Conservation (phyloP, 2,888 invertebrate species). For the Rhagonycha lutea region DNA sequence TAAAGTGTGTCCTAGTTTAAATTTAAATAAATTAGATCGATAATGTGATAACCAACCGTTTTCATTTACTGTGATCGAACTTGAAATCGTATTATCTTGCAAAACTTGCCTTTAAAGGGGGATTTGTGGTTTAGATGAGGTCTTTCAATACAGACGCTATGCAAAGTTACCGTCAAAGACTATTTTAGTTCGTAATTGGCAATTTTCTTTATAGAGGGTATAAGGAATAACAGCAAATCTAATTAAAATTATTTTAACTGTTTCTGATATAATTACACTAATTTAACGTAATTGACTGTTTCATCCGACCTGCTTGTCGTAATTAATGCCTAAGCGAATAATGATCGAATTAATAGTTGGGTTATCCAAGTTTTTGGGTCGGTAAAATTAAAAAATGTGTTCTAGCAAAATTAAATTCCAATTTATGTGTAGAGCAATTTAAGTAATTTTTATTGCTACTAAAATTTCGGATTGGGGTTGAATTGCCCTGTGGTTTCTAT, state of each 20-base stretch:
- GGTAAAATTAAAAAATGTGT: not conserved
- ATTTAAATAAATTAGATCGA: not conserved
- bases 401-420: not conserved
- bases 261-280: not conserved
- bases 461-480: not conserved
- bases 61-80: not conserved
- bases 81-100: slow-evolving; percentile 2
- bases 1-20: not conserved
- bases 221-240: not conserved
- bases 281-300: not conserved
- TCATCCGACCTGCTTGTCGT: not conserved
- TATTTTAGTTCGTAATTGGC: not conserved
- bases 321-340: not conserved
- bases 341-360: not conserved
- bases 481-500: not conserved
- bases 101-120: not conserved
- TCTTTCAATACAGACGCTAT: not conserved
- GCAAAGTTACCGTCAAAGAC: not conserved
- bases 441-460: not conserved
- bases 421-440: not conserved
- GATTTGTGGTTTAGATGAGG: not conserved
- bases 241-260: slow-evolving; percentile 1
- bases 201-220: not conserved
- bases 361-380: not conserved
- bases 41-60: not conserved